Base-by-base conservation (phyloP, 2,797 vertebrate species). In the Sebastes itinus region DNA sequence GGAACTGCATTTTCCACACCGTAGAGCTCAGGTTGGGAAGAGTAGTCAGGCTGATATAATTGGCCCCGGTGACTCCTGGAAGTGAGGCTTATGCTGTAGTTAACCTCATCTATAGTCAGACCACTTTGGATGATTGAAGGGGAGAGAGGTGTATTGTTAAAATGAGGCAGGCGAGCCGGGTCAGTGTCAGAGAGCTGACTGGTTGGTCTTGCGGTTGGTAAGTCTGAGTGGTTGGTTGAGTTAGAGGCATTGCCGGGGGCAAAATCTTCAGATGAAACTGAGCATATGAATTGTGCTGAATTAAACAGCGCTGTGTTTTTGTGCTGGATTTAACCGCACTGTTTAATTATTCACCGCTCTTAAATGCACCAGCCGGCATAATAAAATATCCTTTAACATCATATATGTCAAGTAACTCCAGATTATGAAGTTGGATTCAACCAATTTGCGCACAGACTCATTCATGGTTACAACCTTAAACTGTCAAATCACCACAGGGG, bases 1-100 rank as follows among this genome's bases (percentile, higher is more conserved):
- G 94, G 93, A 95, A 94, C 95, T 63, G 90, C 92, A 90, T 95
- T 96, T 96, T 96, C 95, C 94, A 95, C 94, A 92, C 94, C 90
- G 90, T 78, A 68, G 93, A 90, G 92, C 92, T 95, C 94, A 95
- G 95, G 93, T 96, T 91, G 91, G 89, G 93, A 91, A 85, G 92
- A 87, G 90, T 92, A 95, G 92, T 94, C 94, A 92, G 92, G 93
- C 93, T 92, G 88, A 93, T 95, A 94, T 96, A 96, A 96, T 96
- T 96, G 95, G 96, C 91, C 91, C 91, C 83, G 88, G 95, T 94
- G 95, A 94, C 94, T 95, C 90, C 88, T 93, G 86, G 90, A 93
- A 93, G 93, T 88, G 88, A 90, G 89, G 84, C 90, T 91, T 91
- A 93, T 84, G 92, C 94, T 93, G 91, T 95, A 95, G 93, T 95